Conservation (phyloP, 2,797 vertebrate genomes). For the Crypturellus tataupa region DNA sequence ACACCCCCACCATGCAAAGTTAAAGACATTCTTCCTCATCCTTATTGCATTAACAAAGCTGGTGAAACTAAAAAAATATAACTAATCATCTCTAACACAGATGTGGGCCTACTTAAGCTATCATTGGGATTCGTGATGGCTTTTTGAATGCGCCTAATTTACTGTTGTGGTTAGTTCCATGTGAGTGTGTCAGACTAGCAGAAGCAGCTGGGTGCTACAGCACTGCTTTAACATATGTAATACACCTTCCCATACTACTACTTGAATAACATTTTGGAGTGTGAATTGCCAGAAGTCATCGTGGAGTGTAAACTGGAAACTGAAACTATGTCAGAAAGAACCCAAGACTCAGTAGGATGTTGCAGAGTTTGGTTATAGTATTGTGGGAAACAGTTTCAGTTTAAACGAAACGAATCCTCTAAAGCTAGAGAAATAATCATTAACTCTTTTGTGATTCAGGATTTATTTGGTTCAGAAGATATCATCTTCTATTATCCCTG, state of each 20-base stretch:
- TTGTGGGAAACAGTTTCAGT: slow-evolving; percentile 57
- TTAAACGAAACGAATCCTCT: slow-evolving; percentile 58
- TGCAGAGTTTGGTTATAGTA: neutral
- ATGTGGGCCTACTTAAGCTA: neutral
- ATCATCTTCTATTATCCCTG: slow-evolving; percentile 24
- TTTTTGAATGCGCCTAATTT: neutral
- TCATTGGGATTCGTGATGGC: neutral
- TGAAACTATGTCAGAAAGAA: slow-evolving; percentile 22
- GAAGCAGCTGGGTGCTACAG: neutral
- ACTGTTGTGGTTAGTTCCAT: neutral
- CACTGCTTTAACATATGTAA: neutral
- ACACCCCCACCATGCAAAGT: neutral
- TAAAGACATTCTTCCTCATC: neutral
- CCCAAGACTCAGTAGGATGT: neutral
- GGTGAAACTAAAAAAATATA: neutral
- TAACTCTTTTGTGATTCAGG: slow-evolving; percentile 68
- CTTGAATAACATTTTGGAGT: slow-evolving; percentile 7
- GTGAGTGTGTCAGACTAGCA: neutral
- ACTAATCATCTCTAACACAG: neutral
- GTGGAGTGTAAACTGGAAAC: neutral
- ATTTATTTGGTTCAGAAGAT: slow-evolving; percentile 71
- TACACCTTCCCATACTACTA: neutral
- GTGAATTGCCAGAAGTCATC: neutral
- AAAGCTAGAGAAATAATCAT: slow-evolving; percentile 69
- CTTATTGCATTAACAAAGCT: neutral